Evolutionary conservation across 1,140 invertebrate species (phyloP).

Genomic region (Anadara kagoshimensis): DNA sequence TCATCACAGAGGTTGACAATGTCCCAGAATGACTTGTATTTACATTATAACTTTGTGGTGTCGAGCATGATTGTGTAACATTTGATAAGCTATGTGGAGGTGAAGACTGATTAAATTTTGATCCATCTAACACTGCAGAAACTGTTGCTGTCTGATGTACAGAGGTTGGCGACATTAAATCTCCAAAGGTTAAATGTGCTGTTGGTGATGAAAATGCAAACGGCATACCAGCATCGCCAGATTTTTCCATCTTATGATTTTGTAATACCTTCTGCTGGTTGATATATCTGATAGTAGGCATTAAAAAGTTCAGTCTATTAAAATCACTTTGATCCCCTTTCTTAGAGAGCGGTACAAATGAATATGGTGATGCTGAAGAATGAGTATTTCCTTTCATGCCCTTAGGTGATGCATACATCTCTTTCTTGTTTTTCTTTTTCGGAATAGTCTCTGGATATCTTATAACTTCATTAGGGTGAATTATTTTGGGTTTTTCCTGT

Average conservation of each 20-base stretch:
- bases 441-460: conserved; percentile 14
- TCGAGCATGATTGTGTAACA: no score
- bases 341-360: conserved; percentile 34
- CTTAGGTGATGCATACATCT: not conserved
- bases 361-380: conserved; percentile 10
- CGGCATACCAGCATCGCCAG: not conserved
- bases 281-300: conserved; percentile 42
- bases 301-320: conserved; percentile 37
- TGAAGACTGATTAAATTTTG: no score
- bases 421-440: conserved; percentile 32
- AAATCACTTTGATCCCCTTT: conserved; percentile 29
- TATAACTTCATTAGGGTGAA: not conserved
- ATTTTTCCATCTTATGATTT: conserved; percentile 20
- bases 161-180: conserved; percentile 22
- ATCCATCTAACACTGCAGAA: no score
- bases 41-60: conserved; percentile 29
- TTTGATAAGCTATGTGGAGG: no score
- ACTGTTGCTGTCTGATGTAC: not conserved
- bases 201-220: conserved; percentile 26
- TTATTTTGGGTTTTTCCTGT: not conserved
- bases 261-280: conserved; percentile 44
- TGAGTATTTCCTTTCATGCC: conserved; percentile 1
- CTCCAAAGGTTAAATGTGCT: conserved; percentile 32
- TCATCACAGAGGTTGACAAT: no score
- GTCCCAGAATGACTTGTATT: no score